Percentiles rank a stretch among this genome's conserved stretches.
These are phyloP conservation scores for Zosterops hypoxanthus DNA, from an alignment of 2,113 vertebrate species.

Conservation along the genomic window DNA sequence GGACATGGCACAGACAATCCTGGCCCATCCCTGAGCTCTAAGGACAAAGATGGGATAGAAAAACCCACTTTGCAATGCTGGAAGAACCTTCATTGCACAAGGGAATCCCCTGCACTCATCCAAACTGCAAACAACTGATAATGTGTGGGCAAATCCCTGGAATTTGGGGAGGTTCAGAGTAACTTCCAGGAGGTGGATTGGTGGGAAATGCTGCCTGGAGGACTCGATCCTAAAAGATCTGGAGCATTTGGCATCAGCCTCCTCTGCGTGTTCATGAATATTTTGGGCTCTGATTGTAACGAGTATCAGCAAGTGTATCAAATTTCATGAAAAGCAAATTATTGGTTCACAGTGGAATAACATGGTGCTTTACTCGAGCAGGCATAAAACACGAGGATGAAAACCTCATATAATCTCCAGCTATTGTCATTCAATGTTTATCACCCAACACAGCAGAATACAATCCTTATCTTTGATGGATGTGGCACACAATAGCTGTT, in stretches of 20 bases:
- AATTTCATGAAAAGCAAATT: constrained; percentile 46
- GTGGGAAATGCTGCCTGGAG: not conserved
- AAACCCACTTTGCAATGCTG: not conserved
- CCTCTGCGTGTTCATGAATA: not conserved
- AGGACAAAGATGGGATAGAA: not conserved
- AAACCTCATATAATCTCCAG: constrained; percentile 51
- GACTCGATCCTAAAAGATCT: not conserved
- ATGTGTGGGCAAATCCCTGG: not conserved
- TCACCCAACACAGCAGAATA: constrained; percentile 42
- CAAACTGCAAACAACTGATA: not conserved
- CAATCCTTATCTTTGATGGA: constrained; percentile 65
- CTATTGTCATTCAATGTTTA: constrained; percentile 67
- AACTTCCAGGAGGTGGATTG: not conserved
- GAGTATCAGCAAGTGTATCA: constrained; percentile 6
- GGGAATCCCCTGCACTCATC: not conserved
- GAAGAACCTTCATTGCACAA: not conserved
- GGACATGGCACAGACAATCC: not conserved
- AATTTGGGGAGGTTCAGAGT: not conserved
- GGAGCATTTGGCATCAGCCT: not conserved
- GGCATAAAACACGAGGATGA: constrained; percentile 18
- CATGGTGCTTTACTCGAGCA: not conserved
- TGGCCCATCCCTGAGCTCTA: not conserved
- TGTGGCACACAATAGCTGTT: constrained; percentile 46
- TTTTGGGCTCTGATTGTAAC: not conserved
- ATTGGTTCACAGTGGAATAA: constrained; percentile 15